A percentile compares a stretch with the other conserved stretches of the same genome.
phyloP scores from a whole-genome alignment of 2,888 invertebrate genomes.

The Camponotus fellah region DNA sequence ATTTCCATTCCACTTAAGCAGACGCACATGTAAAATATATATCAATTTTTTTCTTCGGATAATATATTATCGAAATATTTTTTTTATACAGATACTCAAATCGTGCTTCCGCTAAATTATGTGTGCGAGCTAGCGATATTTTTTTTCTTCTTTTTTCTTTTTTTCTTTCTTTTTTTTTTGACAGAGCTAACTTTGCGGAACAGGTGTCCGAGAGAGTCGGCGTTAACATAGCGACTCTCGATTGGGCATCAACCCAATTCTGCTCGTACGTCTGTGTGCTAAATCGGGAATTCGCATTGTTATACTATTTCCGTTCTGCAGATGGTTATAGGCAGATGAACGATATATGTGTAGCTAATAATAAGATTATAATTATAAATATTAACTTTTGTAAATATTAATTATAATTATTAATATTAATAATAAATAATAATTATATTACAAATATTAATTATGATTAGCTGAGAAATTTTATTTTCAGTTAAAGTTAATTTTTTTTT shows the following conservation, averaged over 20 bases:
- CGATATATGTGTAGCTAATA: not conserved
- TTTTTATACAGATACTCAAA: not conserved
- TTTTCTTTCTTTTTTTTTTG: not conserved
- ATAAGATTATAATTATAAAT: not conserved
- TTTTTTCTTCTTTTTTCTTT: not conserved
- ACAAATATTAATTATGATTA: not conserved
- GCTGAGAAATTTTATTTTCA: not conserved
- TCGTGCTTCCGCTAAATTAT: not conserved
- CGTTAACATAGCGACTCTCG: constrained; percentile 4
- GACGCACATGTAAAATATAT: not conserved
- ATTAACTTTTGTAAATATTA: not conserved
- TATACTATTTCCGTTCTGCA: constrained; percentile 29
- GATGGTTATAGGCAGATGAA: not conserved
- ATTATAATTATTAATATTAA: no score
- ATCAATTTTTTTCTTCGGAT: not conserved
- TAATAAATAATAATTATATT: not conserved
- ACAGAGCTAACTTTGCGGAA: not conserved
- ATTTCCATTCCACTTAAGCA: not conserved
- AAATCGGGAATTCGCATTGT: constrained; percentile 35
- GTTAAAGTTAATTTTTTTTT: not conserved
- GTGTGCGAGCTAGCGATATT: not conserved
- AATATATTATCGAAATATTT: not conserved
- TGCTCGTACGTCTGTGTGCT: constrained; percentile 16
- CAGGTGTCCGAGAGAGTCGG: not conserved
- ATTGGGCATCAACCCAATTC: constrained; percentile 27